Base-by-base conservation (phyloP, 2,113 vertebrate genomes). In the Malurus melanocephalus region DNA sequence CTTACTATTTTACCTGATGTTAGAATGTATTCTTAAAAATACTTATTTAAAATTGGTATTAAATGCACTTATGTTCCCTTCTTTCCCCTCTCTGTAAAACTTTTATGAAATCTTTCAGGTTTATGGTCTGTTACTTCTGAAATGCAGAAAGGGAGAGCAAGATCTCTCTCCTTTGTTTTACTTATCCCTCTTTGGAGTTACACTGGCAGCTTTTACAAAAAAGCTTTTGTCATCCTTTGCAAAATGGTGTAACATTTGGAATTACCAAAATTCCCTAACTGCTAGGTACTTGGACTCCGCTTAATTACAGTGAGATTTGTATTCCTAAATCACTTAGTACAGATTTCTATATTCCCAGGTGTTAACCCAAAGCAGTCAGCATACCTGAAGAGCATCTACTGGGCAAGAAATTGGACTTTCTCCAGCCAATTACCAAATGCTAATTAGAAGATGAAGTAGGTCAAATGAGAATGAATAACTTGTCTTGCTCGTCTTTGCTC, bases 391-490 rank as follows among this genome's bases (percentile, higher is more conserved):
- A 62, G 2, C 79, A 82, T 77, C 85, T 67, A 66, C 35, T 67
- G 71, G 64, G 43, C 91, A 87, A 85, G 57, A 80, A 89, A 71
- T 35, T 85, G 87, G 87, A 90, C 84, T 76, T 92, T 90, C 81
- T 92, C 94, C 81, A 90, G 55, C 38, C 81, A 90, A 92, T 93
- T 93, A 93, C 65, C 52, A 64, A 83, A 89, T 91, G 82, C 78
- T 94, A 93, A 90, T 90, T 84, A 88, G 91, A 92, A 84, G 69
- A 62, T 89, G n/a, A 85, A 80, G 48, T 80, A 91, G 89, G 93
- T 92, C 81, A 96, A 64, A 87, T 77, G 79, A 80, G 64, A 94
- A 86, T 27, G 60, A 81, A 32, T 87, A 92, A 77, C 56, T 92
- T 82, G 23, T 57, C 5, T n/a, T 91, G 42, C 78, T 81, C 22